Evolutionary conservation across 2,113 vertebrate genomes (phyloP), one percentile per base, ranked within the genome.

Genomic region (Hippocampus barbouri): DNA sequence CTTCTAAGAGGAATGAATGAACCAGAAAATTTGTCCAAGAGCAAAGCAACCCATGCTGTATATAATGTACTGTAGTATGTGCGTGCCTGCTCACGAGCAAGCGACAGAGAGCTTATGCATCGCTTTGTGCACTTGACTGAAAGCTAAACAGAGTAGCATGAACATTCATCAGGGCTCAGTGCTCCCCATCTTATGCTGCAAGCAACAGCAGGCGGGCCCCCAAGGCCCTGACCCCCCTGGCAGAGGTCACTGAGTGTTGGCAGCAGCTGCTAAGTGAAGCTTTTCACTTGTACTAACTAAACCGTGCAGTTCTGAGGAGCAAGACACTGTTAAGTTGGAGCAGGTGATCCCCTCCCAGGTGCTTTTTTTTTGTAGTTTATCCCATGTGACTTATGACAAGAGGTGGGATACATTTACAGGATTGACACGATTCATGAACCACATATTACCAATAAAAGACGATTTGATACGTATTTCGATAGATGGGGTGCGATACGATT

Each of bases 1-100:
- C 77, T 54, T 79, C 70, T 71, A 79, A 88, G 77, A 74, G 75
- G 59, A 81, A 3, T 34, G 75, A 88, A 83, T 75, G 78, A 82
- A 81, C 66, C 75, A 56, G 81, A 87, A 80, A 79, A 87, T 82
- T 1, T 83, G 66, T 81, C 76, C 68, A 21, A 74, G 73, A 83
- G 84, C 72, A 54, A 73, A 69, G 74, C 72, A 15, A 51, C 65
- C 78, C 6, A 30, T 41, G 70, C 61, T 75, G 60, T 63, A 30
- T 63, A 66, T 77, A n/a, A 63, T 47, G 56, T 77, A n/a, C 60
- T 47, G 56, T 47, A 67, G 69, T 64, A 67, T 67, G 8, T 15
- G 21, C n/a, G 53, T n/a, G 53, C 9, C 7, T 23, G 20, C 21
- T 21, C n/a, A 21, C 10, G 9, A n/a, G 53, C 62, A 67, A 70